These are phyloP conservation scores for Lepus timidus DNA, from an alignment of 2,113 vertebrate genomes.

Conservation along the genomic window DNA sequence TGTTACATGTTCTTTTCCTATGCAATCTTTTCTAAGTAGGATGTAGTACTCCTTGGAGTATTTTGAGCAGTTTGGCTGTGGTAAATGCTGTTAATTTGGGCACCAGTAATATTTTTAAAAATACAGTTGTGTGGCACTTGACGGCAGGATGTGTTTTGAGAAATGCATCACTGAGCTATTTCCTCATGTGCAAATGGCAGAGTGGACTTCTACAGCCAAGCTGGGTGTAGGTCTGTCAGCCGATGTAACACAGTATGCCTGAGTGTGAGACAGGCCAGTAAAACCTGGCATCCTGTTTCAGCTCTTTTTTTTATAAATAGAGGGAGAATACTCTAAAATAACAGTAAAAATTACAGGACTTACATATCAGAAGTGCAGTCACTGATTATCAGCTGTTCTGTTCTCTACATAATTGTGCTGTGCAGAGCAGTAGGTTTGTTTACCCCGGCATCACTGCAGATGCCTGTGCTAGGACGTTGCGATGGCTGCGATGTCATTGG, in stretches of 20 bases:
- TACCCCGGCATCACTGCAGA: background rate
- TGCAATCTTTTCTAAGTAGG: background rate
- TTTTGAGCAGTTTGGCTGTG: constrained; percentile 48
- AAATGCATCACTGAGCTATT: background rate
- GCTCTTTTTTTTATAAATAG: background rate
- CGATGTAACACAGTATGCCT: background rate
- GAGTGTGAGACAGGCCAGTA: background rate
- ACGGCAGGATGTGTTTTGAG: background rate
- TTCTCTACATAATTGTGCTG: no score
- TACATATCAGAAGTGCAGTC: no score
- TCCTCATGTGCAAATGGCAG: background rate
- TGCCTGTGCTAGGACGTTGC: background rate
- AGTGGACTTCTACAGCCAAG: background rate
- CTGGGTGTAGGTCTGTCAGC: no score
- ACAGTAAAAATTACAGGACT: background rate
- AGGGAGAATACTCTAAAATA: background rate
- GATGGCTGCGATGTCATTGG: no score
- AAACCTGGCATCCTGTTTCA: background rate
- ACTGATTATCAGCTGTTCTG: background rate
- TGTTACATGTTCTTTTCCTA: background rate
- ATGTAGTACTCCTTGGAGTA: background rate
- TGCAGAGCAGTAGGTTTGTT: background rate
- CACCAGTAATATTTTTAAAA: background rate
- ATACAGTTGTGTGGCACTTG: background rate
- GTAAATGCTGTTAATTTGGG: constrained; percentile 8